phyloP scores from a whole-genome alignment of 2,888 invertebrate genomes.

The Tachystola acroxantha region DNA sequence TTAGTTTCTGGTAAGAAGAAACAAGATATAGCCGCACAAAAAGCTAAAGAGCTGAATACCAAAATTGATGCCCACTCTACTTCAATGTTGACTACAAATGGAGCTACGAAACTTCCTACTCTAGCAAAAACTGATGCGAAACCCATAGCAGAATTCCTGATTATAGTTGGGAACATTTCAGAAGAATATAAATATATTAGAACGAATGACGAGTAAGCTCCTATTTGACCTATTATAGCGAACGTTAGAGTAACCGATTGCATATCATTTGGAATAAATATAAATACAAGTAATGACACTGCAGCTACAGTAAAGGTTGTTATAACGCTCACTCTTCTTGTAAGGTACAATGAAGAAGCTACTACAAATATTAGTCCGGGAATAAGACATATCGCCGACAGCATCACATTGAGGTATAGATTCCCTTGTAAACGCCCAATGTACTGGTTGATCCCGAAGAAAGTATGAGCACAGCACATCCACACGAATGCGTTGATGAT shows the following conservation, averaged over 20 bases:
- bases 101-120: constrained; percentile 82
- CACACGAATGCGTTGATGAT: constrained; percentile 84
- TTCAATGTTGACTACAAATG: constrained; percentile 80
- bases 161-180: constrained; percentile 88
- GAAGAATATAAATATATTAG: constrained; percentile 85
- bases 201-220: constrained; percentile 83
- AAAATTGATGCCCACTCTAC: constrained; percentile 56
- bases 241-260: constrained; percentile 78
- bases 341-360: constrained; percentile 44
- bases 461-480: constrained; percentile 88
- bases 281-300: constrained; percentile 47
- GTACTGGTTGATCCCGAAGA: constrained; percentile 90
- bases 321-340: constrained; percentile 46
- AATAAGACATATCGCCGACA: constrained; percentile 74
- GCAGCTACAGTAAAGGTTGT: constrained; percentile 46
- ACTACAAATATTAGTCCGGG: constrained; percentile 50
- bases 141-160: constrained; percentile 89
- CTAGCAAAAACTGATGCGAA: constrained; percentile 83
- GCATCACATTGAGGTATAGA: constrained; percentile 87
- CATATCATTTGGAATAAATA: constrained; percentile 44
- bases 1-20: constrained; percentile 61
- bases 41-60: constrained; percentile 51
- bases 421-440: constrained; percentile 86
- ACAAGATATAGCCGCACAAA: constrained; percentile 50
- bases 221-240: constrained; percentile 85